Percentiles rank a stretch among this genome's conserved stretches.
Evolutionary conservation across 2,888 invertebrate species (phyloP).

Genomic region (Drosophila colorata): DNA sequence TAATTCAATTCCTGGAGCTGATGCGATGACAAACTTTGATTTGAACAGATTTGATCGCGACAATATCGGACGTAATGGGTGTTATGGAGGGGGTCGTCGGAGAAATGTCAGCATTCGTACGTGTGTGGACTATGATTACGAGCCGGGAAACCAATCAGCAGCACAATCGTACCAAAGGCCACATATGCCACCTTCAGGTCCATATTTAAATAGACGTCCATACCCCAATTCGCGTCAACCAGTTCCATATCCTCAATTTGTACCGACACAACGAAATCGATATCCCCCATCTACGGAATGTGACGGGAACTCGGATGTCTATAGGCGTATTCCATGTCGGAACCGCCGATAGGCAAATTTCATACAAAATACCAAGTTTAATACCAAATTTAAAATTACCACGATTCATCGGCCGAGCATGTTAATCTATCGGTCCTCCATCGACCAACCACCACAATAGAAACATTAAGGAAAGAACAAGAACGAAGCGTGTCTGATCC

Average conservation of each 20-base stretch:
- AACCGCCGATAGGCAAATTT: conserved; percentile 5
- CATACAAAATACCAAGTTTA: conserved; percentile 9
- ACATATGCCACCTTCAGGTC: not conserved
- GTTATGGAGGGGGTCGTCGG: conserved; percentile 17
- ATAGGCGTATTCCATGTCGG: conserved; percentile 1
- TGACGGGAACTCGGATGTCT: not conserved
- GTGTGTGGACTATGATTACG: conserved; percentile 56
- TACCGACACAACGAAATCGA: conserved; percentile 1
- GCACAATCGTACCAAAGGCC: not conserved
- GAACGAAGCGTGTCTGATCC: conserved; percentile 24
- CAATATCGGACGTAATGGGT: not conserved
- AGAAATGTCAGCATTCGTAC: conserved; percentile 58
- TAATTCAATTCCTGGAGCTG: not conserved
- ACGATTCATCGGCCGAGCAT: not conserved
- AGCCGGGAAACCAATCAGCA: conserved; percentile 3
- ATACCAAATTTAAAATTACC: conserved; percentile 13
- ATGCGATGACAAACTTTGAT: conserved; percentile 37
- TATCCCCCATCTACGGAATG: not conserved
- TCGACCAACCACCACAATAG: conserved; percentile 21
- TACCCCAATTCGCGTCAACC: not conserved
- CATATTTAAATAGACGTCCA: not conserved
- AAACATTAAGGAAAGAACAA: conserved; percentile 21
- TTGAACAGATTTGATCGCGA: conserved; percentile 39
- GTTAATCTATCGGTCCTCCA: conserved; percentile 1
- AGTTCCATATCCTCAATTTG: conserved; percentile 1